These are phyloP conservation scores for Psephotus haematonotus DNA, from an alignment of 2,113 vertebrate species.

Conservation along the genomic window DNA sequence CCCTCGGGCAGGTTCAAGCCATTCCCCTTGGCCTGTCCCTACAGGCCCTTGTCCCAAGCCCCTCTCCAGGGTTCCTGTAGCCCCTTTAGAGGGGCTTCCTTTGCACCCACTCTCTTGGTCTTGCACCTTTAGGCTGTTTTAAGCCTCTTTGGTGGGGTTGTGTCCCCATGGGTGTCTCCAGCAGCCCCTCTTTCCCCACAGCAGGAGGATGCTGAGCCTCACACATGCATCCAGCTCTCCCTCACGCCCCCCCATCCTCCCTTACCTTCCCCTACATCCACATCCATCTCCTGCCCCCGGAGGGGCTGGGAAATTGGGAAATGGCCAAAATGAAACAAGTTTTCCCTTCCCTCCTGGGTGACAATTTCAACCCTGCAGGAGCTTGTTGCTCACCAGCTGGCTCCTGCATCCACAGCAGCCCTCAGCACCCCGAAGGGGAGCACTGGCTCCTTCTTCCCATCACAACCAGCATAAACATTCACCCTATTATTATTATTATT, in stretches of 20 bases:
- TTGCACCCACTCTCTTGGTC: accelerated
- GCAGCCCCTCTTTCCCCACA: accelerated
- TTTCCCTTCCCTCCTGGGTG: slow-evolving; percentile 1
- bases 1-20: no score
- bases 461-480: accelerated
- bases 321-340: slow-evolving; percentile 16
- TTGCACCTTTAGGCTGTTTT: not conserved
- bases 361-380: slow-evolving; percentile 17
- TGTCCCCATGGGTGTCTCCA: not conserved
- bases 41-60: no score
- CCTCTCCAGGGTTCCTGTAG: no score
- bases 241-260: not conserved
- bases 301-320: slow-evolving; percentile 4
- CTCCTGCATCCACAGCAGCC: not conserved
- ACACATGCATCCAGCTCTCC: accelerated
- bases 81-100: not conserved
- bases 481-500: accelerated
- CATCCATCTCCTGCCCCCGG: not conserved
- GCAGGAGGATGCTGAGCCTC: not conserved
- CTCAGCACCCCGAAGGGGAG: not conserved
- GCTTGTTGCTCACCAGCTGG: not conserved
- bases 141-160: accelerated
- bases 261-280: no score
- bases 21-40: no score
- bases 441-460: not conserved